phyloP scores from a whole-genome alignment of 2,113 vertebrate species.

The Python bivittatus region DNA sequence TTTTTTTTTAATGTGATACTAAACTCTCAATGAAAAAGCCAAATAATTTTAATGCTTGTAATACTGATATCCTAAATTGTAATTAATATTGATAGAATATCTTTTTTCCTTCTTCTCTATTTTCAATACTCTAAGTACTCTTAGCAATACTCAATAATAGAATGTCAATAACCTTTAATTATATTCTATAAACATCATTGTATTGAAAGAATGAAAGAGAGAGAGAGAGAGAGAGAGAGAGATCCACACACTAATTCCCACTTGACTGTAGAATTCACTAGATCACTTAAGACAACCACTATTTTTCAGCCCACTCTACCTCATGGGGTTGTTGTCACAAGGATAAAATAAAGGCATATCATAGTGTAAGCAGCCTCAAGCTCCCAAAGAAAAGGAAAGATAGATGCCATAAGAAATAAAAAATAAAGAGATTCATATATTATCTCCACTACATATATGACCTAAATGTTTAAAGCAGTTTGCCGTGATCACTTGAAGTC shows the following conservation, averaged over 20 bases:
- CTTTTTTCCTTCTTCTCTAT: neutral
- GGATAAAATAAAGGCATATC: neutral
- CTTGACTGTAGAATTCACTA: neutral
- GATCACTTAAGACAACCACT: neutral
- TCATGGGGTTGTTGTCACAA: neutral
- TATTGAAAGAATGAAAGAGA: neutral
- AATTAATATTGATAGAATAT: neutral
- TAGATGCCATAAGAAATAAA: neutral
- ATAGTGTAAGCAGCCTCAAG: neutral
- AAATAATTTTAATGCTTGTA: neutral
- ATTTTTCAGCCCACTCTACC: neutral
- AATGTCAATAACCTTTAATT: neutral
- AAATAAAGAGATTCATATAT: neutral
- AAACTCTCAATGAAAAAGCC: neutral
- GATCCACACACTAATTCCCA: neutral
- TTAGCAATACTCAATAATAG: neutral
- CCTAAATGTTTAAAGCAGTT: neutral
- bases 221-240: neutral
- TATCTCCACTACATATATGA: neutral
- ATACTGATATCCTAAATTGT: neutral
- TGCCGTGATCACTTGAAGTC: neutral
- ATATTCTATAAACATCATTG: neutral
- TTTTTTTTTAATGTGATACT: neutral
- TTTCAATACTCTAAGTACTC: neutral
- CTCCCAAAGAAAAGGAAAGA: neutral